Evolutionary conservation across 2,113 vertebrate genomes (phyloP).

Genomic region (Neogobius melanostomus): DNA sequence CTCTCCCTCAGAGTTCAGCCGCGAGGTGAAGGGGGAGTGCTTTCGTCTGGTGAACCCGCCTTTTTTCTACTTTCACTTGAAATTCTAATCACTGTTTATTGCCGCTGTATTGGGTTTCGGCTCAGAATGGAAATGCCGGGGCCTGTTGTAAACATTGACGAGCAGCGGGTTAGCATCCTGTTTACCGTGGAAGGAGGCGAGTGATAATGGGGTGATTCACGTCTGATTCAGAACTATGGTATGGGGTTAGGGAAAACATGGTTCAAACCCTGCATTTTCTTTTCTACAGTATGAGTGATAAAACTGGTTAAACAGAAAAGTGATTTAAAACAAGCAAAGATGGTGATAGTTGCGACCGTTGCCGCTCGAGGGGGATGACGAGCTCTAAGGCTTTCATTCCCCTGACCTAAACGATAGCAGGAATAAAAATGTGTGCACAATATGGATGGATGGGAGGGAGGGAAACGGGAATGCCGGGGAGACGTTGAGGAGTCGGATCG

Average conservation of each 20-base stretch:
- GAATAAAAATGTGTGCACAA: too few species aligned
- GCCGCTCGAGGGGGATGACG: too few species aligned
- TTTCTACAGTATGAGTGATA: too few species aligned
- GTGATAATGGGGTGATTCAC: neutral
- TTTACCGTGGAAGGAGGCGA: neutral
- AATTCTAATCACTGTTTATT: neutral
- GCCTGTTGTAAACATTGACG: neutral
- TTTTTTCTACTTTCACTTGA: neutral
- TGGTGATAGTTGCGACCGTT: too few species aligned
- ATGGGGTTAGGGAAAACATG: neutral
- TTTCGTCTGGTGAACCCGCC: slow-evolving; percentile 11
- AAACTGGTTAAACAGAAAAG: too few species aligned
- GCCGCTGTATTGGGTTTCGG: neutral
- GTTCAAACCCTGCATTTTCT: too few species aligned
- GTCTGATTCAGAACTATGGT: neutral
- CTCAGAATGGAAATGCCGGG: neutral
- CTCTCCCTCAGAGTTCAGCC: slow-evolving; percentile 25
- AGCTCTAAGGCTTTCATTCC: too few species aligned
- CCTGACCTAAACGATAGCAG: too few species aligned
- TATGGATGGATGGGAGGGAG: too few species aligned
- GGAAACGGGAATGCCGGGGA: too few species aligned
- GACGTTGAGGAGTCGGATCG: too few species aligned
- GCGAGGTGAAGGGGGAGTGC: neutral
- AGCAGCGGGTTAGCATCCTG: neutral
- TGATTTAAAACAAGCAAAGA: too few species aligned